Evolutionary conservation across 2,888 invertebrate species (phyloP), one percentile per base, ranked within the genome.

Genomic region (Eupithecia vulgata): DNA sequence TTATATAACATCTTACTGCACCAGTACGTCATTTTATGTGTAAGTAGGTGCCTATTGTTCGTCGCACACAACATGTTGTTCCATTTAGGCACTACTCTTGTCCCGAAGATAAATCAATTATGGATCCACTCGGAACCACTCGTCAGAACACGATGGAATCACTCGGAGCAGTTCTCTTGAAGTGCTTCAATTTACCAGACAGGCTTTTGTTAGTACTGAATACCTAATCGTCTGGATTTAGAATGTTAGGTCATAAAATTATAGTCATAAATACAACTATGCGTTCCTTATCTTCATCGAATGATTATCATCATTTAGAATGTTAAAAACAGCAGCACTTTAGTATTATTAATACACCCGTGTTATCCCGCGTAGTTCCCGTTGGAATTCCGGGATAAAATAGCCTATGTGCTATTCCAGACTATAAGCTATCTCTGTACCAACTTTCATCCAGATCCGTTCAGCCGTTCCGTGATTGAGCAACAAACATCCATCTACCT

Each of bases 171-270:
- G 5, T 15, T 61, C 37, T 17, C 17, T n/a, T 64, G 37, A 64
- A 64, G 62, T 34, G 15, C 34, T 34, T 34, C 34, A 61, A 61
- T 61, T 59, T 59, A 59, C 59, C 30, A 61, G 61, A 61, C 34
- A 34, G 17, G 8, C 25, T 57, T n/a, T n/a, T 10, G 25, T 57
- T 57, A 25, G 5, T 25, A 25, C 25, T 25, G 4, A 30, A 30
- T 30, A n/a, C 30, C 1, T 25, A 0, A 25, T 57, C 21, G 5
- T 21, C 52, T 13, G 57, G 5, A 48, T 48, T 48, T 10, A 48
- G 48, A 48, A 48, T 10, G 48, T 48, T n/a, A 3, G n/a, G 48
- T 21, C 48, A 17, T n/a, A n/a, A n/a, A n/a, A n/a, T n/a, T n/a
- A n/a, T n/a, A n/a, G n/a, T n/a, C n/a, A n/a, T n/a, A n/a, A n/a